Percentiles rank a stretch among this genome's conserved stretches.
These are phyloP conservation scores for Xestia ashworthii DNA, from an alignment of 2,888 invertebrate species.

Conservation along the genomic window DNA sequence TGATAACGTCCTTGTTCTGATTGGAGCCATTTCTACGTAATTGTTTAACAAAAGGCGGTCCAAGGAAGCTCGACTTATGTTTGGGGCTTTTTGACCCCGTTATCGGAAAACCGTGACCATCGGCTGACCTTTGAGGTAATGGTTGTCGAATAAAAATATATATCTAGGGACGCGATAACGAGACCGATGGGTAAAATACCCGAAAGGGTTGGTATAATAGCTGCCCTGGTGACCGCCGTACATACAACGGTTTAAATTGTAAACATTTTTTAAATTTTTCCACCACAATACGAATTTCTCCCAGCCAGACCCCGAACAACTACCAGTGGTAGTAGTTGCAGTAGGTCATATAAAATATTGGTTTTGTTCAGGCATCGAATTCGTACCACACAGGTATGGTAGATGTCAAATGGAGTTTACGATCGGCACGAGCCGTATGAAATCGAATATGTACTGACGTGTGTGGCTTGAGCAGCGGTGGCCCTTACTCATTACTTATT, in stretches of 20 bases:
- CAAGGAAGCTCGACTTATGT: not conserved
- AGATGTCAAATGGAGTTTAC: not conserved
- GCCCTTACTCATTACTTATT: too few relatives aligned
- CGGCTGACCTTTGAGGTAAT: not conserved
- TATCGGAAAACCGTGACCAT: not conserved
- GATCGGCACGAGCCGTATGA: not conserved
- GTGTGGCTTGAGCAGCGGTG: not conserved
- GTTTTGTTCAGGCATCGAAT: too few relatives aligned
- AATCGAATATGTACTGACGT: not conserved
- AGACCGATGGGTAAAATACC: not conserved
- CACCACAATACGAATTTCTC: too few relatives aligned
- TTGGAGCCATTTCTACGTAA: not conserved
- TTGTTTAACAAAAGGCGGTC: not conserved
- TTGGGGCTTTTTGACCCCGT: not conserved
- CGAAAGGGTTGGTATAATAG: not conserved
- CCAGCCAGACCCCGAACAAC: too few relatives aligned
- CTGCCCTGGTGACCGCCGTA: not conserved
- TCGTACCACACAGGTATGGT: not conserved
- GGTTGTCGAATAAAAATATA: not conserved
- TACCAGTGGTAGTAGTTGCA: fast-evolving
- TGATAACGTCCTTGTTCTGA: not conserved
- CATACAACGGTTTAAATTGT: not conserved
- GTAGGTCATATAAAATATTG: too few relatives aligned
- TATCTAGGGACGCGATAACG: not conserved
- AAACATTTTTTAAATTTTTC: not conserved